Conservation (phyloP, 2,888 invertebrate species). For the Caenorhabditis sp. region DNA sequence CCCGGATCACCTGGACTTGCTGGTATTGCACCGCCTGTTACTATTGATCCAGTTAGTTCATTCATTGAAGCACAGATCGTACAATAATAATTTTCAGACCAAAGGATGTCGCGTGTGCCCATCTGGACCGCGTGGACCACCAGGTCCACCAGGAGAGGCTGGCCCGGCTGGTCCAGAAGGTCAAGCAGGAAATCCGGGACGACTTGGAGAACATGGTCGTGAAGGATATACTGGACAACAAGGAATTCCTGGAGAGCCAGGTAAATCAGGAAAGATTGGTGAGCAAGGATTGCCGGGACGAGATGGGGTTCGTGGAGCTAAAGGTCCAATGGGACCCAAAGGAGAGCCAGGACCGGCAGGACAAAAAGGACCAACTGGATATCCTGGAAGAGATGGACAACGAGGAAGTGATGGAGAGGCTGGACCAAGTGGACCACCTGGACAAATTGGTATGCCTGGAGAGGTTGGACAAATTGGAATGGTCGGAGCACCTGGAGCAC, state of each 20-base stretch:
- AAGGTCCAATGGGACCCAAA: conserved; percentile 57
- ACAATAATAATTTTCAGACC: conserved; percentile 1
- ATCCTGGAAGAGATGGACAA: conserved; percentile 58
- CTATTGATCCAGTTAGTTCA: conserved; percentile 51
- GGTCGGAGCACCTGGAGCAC: conserved; percentile 52
- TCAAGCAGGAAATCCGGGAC: conserved; percentile 57
- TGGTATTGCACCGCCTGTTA: conserved; percentile 65
- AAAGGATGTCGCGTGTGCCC: conserved; percentile 66
- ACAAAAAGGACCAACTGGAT: conserved; percentile 60
- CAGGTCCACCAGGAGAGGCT: conserved; percentile 64
- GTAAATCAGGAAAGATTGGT: conserved; percentile 58
- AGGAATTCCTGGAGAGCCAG: conserved; percentile 65
- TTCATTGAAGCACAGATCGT: not conserved
- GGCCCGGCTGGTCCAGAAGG: conserved; percentile 60
- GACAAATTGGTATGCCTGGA: conserved; percentile 58
- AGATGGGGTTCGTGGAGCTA: conserved; percentile 54
- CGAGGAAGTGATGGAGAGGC: conserved; percentile 54
- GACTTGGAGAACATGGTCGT: conserved; percentile 56
- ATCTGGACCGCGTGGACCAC: conserved; percentile 62
- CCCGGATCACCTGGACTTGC: conserved; percentile 62
- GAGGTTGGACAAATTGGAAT: conserved; percentile 57
- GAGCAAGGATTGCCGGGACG: conserved; percentile 50
- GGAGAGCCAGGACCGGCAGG: conserved; percentile 63
- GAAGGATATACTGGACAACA: conserved; percentile 61
- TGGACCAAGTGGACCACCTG: conserved; percentile 60